phyloP scores from a whole-genome alignment of 2,888 invertebrate genomes.

The Napeogenes sylphis region DNA sequence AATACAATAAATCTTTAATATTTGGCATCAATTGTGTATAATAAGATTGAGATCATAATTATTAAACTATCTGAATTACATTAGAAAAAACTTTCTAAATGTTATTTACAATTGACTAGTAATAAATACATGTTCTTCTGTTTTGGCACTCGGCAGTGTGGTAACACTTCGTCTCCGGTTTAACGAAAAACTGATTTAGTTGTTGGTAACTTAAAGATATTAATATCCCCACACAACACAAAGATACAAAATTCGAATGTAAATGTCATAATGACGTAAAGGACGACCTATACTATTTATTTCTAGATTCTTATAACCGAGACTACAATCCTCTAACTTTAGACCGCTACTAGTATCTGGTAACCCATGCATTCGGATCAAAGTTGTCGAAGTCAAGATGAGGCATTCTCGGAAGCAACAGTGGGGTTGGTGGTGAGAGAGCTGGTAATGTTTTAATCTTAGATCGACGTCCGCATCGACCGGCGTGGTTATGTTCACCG shows the following conservation, averaged over 20 bases:
- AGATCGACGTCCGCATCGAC: conserved; percentile 56
- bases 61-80: conserved; percentile 8
- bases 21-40: conserved; percentile 29
- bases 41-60: conserved; percentile 30
- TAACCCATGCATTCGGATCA: conserved; percentile 69
- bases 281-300: not conserved
- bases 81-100: not conserved
- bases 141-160: too few species aligned
- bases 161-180: too few species aligned
- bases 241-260: too few species aligned
- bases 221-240: too few species aligned
- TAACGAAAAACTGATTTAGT: too few species aligned
- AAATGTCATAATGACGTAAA: too few species aligned
- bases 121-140: not conserved
- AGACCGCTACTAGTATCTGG: conserved; percentile 47
- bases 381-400: conserved; percentile 62
- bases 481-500: conserved; percentile 70
- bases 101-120: conserved; percentile 8
- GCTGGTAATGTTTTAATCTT: conserved; percentile 36
- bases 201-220: too few species aligned
- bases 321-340: not conserved
- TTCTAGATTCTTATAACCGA: not conserved
- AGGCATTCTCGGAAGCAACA: conserved; percentile 56
- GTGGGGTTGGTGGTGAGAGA: conserved; percentile 50
- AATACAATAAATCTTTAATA: conserved; percentile 14